Conservation (phyloP, 2,888 invertebrate genomes). For the Parnassius smintheus region DNA sequence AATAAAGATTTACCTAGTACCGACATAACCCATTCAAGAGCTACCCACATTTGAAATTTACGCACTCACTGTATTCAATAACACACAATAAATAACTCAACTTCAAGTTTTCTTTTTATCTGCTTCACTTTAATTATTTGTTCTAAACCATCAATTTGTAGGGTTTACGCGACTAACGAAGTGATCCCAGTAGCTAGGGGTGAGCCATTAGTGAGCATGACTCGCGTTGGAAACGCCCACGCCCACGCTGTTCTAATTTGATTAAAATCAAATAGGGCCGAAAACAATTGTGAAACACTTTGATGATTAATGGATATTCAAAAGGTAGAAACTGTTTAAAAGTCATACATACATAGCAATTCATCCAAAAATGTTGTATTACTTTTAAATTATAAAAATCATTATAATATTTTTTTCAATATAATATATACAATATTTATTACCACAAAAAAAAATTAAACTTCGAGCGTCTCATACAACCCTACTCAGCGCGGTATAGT, state of each 20-base stretch:
- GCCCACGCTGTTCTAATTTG: conserved; percentile 28
- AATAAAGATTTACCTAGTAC: no score
- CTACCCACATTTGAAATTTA: no score
- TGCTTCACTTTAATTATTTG: background rate
- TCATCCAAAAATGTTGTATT: background rate
- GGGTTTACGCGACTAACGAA: conserved; percentile 11
- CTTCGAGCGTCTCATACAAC: no score
- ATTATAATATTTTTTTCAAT: no score
- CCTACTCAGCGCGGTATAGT: no score
- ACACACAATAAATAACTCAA: no score
- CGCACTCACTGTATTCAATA: no score
- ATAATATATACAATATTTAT: no score
- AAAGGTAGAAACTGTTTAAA: background rate
- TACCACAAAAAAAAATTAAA: no score
- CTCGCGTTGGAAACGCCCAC: conserved; percentile 33
- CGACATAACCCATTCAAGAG: no score
- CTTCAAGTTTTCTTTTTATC: background rate
- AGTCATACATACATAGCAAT: background rate
- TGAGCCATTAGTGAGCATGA: conserved; percentile 41
- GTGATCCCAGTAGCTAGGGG: conserved; percentile 24
- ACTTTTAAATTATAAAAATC: no score
- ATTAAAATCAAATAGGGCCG: conserved; percentile 27
- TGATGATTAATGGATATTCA: conserved; percentile 15
- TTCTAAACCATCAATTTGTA: conserved; percentile 19
- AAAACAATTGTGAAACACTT: conserved; percentile 7